phyloP scores from a whole-genome alignment of 1,140 invertebrate species.

The Lamellibrachia luymesi region DNA sequence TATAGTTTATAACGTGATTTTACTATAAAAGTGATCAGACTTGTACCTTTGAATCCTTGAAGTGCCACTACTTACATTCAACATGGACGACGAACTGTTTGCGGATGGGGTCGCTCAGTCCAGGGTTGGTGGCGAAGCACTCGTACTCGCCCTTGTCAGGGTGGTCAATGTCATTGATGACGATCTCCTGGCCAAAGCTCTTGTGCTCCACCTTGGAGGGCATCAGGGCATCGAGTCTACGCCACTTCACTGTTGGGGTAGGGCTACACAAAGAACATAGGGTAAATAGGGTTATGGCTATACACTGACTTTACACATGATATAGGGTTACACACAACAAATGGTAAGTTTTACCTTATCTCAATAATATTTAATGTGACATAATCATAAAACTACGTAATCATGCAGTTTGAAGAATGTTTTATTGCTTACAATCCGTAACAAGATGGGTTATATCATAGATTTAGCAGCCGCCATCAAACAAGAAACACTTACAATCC shows the following conservation, averaged over 20 bases:
- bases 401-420: background rate
- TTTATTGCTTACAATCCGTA: background rate
- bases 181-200: slow-evolving; percentile 75
- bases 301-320: background rate
- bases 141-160: slow-evolving; percentile 85
- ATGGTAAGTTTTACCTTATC: background rate
- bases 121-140: slow-evolving; percentile 79
- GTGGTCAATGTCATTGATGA: slow-evolving; percentile 81
- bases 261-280: slow-evolving; percentile 49
- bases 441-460: no score
- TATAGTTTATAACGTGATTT: no score
- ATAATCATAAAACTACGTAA: background rate
- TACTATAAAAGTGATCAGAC: no score
- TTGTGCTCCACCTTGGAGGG: slow-evolving; percentile 69
- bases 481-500: slow-evolving; percentile 25
- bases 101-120: background rate
- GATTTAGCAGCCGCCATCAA: no score
- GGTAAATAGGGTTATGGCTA: background rate
- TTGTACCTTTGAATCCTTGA: no score
- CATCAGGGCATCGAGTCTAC: slow-evolving; percentile 34
- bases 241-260: slow-evolving; percentile 68
- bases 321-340: background rate
- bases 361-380: background rate
- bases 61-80: slow-evolving; percentile 17
- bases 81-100: slow-evolving; percentile 1